A percentile compares a stretch with the other conserved stretches of the same genome.
Evolutionary conservation across 2,888 invertebrate species (phyloP).

Genomic region (Melolontha melolontha): DNA sequence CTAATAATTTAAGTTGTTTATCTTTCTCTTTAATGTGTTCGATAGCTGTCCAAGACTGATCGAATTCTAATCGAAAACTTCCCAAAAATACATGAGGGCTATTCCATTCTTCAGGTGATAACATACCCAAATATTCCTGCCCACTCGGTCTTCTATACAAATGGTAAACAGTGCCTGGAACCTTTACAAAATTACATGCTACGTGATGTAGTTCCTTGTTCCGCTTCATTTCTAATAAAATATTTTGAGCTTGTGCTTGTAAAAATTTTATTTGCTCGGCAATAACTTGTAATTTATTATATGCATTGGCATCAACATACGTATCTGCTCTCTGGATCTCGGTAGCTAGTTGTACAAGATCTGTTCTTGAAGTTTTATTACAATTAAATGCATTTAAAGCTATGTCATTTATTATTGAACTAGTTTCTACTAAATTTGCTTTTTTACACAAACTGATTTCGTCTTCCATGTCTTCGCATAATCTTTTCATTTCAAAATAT

Average conservation of each 20-base stretch:
- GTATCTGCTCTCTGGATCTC: conserved; percentile 67
- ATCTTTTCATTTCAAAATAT: conserved; percentile 10
- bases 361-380: conserved; percentile 32
- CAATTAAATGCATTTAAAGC: conserved; percentile 20
- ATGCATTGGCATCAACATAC: conserved; percentile 71
- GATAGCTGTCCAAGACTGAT: conserved; percentile 77
- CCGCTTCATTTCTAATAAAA: conserved; percentile 71
- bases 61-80: conserved; percentile 76
- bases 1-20: conserved; percentile 52
- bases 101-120: conserved; percentile 82
- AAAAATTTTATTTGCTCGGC: conserved; percentile 76
- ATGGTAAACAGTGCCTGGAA: conserved; percentile 78
- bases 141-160: conserved; percentile 75
- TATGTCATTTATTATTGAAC: conserved; percentile 13
- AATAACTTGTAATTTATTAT: conserved; percentile 75
- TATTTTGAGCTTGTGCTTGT: conserved; percentile 73
- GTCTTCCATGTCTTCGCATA: conserved; percentile 9
- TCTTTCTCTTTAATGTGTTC: conserved; percentile 61
- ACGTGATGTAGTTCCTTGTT: conserved; percentile 74
- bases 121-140: conserved; percentile 79
- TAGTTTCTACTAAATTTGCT: conserved; percentile 38
- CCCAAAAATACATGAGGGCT: conserved; percentile 73
- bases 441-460: conserved; percentile 30
- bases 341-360: conserved; percentile 46
- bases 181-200: conserved; percentile 81